Percentiles rank a stretch among this genome's conserved stretches.
These are phyloP conservation scores for Sminthurinus signatus DNA, from an alignment of 1,140 invertebrate genomes.

Conservation along the genomic window DNA sequence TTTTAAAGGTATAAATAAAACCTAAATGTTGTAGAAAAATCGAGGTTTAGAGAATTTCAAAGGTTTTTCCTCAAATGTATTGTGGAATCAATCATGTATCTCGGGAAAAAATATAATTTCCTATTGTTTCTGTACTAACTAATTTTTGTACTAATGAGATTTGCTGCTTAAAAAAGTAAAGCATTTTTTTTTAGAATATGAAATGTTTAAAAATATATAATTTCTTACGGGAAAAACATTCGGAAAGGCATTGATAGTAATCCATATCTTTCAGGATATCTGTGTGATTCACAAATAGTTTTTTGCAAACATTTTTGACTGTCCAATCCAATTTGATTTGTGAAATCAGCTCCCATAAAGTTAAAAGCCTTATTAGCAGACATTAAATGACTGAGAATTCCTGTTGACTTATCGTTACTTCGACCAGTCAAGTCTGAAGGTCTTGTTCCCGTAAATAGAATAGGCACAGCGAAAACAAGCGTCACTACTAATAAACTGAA, in stretches of 20 bases:
- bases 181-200: slow-evolving; percentile 4
- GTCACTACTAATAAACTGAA: slow-evolving; percentile 29
- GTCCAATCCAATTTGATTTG: slow-evolving; percentile 35
- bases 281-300: slow-evolving; percentile 35
- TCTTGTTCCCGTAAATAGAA: slow-evolving; percentile 28
- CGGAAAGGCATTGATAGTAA: slow-evolving; percentile 29
- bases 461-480: slow-evolving; percentile 32
- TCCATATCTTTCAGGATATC: slow-evolving; percentile 29
- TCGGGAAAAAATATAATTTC: too few relatives aligned
- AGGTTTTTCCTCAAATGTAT: too few relatives aligned
- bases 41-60: too few relatives aligned
- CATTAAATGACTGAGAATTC: slow-evolving; percentile 32
- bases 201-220: too few relatives aligned
- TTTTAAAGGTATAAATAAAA: too few relatives aligned
- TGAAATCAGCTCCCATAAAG: slow-evolving; percentile 34
- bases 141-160: too few relatives aligned
- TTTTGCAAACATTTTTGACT: slow-evolving; percentile 31
- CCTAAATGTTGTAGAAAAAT: too few relatives aligned
- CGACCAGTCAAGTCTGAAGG: background rate
- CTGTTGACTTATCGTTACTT: background rate
- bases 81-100: too few relatives aligned
- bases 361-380: slow-evolving; percentile 32
- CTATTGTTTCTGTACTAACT: too few relatives aligned
- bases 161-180: background rate
- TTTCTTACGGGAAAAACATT: slow-evolving; percentile 39